phyloP scores from a whole-genome alignment of 2,888 invertebrate species.

The Gryllus longicercus region DNA sequence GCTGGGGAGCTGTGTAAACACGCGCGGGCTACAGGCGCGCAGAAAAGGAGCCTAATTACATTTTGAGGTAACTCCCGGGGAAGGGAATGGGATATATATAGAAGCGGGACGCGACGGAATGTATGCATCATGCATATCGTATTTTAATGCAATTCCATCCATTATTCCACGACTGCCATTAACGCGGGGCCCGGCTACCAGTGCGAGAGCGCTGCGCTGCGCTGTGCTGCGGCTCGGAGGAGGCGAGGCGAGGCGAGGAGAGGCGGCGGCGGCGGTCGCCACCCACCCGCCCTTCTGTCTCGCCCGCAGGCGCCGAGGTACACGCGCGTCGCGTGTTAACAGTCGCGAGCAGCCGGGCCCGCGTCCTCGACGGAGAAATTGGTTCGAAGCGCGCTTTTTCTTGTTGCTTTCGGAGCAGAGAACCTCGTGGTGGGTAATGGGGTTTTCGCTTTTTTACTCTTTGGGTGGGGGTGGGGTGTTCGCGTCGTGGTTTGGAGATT shows the following conservation, averaged over 20 bases:
- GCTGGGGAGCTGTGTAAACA: constrained; percentile 31
- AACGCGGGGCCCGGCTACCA: constrained; percentile 45
- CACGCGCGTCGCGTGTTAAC: constrained; percentile 11
- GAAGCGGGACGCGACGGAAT: constrained; percentile 35
- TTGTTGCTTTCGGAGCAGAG: too few species aligned
- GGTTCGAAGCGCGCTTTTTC: too few species aligned
- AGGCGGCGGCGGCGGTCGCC: neutral
- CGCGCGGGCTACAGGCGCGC: constrained; percentile 25
- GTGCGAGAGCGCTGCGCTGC: constrained; percentile 34
- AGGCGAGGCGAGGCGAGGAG: neutral
- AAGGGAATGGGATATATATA: constrained; percentile 23
- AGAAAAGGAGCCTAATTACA: constrained; percentile 38
- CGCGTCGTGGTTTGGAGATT: too few species aligned
- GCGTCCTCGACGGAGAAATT: too few species aligned
- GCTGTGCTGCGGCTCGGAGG: neutral
- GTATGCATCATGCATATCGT: constrained; percentile 52
- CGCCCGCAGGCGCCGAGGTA: neutral
- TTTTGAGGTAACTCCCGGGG: constrained; percentile 35
- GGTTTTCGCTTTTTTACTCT: too few species aligned
- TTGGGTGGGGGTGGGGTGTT: too few species aligned
- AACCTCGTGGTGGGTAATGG: too few species aligned
- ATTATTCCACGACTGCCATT: constrained; percentile 52
- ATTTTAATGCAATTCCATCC: constrained; percentile 55
- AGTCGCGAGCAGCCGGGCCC: neutral
- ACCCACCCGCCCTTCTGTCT: constrained; percentile 23